phyloP scores from a whole-genome alignment of 2,888 invertebrate species.

The Hoplodrina ambigua region DNA sequence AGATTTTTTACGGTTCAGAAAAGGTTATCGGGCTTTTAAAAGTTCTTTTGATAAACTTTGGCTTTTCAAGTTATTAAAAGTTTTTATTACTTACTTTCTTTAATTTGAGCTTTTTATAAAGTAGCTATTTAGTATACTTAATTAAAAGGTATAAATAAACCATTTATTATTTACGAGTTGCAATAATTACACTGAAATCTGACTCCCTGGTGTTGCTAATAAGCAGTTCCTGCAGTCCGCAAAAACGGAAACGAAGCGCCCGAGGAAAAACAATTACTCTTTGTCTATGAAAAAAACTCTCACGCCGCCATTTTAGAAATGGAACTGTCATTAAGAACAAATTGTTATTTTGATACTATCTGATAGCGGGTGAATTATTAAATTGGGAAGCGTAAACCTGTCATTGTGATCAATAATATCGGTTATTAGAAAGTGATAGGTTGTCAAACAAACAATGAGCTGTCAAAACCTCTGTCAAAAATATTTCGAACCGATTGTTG shows the following conservation, averaged over 20 bases:
- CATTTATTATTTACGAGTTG: background rate
- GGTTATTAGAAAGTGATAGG: slow-evolving; percentile 53
- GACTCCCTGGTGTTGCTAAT: slow-evolving; percentile 51
- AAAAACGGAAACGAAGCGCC: slow-evolving; percentile 63
- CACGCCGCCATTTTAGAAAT: slow-evolving; percentile 58
- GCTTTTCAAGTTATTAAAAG: slow-evolving; percentile 41
- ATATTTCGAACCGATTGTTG: slow-evolving; percentile 50
- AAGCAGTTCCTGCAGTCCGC: slow-evolving; percentile 55
- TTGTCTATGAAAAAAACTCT: slow-evolving; percentile 63
- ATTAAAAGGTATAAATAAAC: slow-evolving; percentile 4
- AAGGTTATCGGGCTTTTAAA: slow-evolving; percentile 66
- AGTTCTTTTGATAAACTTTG: slow-evolving; percentile 62
- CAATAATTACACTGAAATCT: slow-evolving; percentile 39
- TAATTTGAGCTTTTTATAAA: slow-evolving; percentile 26
- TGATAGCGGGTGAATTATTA: slow-evolving; percentile 38
- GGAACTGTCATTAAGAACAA: slow-evolving; percentile 59
- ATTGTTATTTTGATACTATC: slow-evolving; percentile 39
- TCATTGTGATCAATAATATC: slow-evolving; percentile 42
- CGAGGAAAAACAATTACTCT: slow-evolving; percentile 67
- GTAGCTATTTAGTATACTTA: background rate
- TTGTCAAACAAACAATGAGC: slow-evolving; percentile 58
- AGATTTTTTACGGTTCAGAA: slow-evolving; percentile 69
- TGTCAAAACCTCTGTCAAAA: slow-evolving; percentile 56
- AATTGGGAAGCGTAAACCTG: slow-evolving; percentile 45
- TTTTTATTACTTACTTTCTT: slow-evolving; percentile 51